These are phyloP conservation scores for Apamea anceps DNA, from an alignment of 2,888 invertebrate genomes.

Conservation along the genomic window DNA sequence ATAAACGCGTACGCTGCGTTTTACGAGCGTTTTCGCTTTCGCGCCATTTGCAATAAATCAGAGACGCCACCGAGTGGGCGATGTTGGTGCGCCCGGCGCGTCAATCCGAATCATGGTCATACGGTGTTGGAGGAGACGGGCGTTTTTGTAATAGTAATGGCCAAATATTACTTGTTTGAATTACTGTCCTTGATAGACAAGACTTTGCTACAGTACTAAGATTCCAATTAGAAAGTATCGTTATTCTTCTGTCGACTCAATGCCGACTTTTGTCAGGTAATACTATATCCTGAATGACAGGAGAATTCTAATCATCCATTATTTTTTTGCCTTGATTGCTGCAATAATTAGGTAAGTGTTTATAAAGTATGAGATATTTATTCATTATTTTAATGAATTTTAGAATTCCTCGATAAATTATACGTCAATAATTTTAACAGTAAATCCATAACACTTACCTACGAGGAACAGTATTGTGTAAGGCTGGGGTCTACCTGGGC, in stretches of 20 bases:
- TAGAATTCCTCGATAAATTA: not conserved
- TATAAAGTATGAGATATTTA: not conserved
- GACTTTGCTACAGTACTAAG: not conserved
- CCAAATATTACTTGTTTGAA: not conserved
- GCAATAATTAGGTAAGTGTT: not conserved
- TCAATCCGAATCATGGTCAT: constrained; percentile 80
- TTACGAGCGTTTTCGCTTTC: constrained; percentile 90
- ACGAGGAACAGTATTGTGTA: not conserved
- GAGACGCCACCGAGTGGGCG: constrained; percentile 85
- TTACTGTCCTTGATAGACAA: not conserved
- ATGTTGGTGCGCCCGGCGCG: constrained; percentile 75
- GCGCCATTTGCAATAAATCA: constrained; percentile 90
- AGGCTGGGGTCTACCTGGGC: not conserved
- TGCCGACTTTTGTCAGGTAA: not conserved
- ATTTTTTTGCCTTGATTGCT: not conserved
- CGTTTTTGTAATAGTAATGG: constrained; percentile 43
- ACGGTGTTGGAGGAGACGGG: constrained; percentile 68
- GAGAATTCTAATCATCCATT: not conserved
- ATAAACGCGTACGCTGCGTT: constrained; percentile 84
- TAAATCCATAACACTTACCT: not conserved
- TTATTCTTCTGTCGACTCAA: not conserved
- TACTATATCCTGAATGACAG: not conserved
- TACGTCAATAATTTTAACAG: not conserved
- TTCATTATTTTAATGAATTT: not conserved
- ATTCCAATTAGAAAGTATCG: not conserved